These are phyloP conservation scores for Chalcis sispes DNA, from an alignment of 2,888 invertebrate species.

Conservation along the genomic window DNA sequence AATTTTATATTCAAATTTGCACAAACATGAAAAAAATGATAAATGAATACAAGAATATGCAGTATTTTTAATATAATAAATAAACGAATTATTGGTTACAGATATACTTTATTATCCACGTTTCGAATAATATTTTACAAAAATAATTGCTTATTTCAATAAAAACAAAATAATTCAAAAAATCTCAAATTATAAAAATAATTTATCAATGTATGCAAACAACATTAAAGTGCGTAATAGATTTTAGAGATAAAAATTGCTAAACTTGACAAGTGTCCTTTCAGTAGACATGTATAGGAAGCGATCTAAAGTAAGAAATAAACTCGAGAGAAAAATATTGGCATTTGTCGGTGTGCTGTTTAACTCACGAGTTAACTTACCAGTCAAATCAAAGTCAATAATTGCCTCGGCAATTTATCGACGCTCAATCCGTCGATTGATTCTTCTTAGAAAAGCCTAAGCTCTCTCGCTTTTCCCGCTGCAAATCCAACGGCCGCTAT, in stretches of 20 bases:
- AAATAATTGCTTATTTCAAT: too few species aligned
- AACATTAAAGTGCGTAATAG: not conserved
- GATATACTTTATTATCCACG: too few species aligned
- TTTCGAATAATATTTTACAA: too few species aligned
- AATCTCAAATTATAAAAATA: conserved; percentile 3
- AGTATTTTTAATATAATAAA: too few species aligned
- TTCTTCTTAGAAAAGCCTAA: conserved; percentile 20
- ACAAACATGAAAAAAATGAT: too few species aligned
- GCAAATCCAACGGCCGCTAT: conserved; percentile 30
- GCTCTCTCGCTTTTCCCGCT: not conserved
- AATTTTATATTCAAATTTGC: too few species aligned
- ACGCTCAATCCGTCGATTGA: conserved; percentile 50
- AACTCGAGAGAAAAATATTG: too few species aligned
- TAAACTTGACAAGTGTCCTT: conserved; percentile 26
- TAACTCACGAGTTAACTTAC: conserved; percentile 31
- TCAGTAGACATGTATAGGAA: conserved; percentile 20
- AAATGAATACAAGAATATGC: too few species aligned
- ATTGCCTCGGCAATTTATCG: conserved; percentile 40
- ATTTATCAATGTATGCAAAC: conserved; percentile 20
- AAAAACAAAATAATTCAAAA: not conserved
- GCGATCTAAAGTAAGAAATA: not conserved
- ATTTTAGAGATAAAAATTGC: not conserved
- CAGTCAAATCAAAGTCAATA: conserved; percentile 42
- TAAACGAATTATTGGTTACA: too few species aligned
- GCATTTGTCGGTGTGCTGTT: too few species aligned